Conservation (phyloP, 2,888 invertebrate genomes). For the Spilosoma lubricipeda region DNA sequence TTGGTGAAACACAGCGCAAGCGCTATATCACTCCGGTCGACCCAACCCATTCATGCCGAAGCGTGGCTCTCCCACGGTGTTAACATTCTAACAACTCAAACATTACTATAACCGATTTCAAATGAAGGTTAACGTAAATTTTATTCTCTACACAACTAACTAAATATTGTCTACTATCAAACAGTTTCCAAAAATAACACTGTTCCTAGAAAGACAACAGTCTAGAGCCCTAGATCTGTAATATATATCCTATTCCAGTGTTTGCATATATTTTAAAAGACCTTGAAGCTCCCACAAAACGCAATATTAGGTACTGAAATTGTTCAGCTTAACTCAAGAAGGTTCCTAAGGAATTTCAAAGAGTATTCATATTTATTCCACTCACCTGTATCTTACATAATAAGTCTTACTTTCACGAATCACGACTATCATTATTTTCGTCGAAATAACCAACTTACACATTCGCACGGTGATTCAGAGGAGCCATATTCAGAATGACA, state of each 20-base stretch:
- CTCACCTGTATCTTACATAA: not conserved
- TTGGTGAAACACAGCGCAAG: too few relatives aligned
- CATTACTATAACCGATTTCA: not conserved
- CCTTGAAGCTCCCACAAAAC: not conserved
- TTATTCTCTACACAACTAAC: not conserved
- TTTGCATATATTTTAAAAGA: not conserved
- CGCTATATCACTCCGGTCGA: too few relatives aligned
- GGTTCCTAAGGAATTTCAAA: not conserved
- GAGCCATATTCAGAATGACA: conserved; percentile 35
- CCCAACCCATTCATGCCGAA: too few relatives aligned
- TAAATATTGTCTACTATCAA: not conserved
- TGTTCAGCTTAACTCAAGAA: not conserved
- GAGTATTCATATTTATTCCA: not conserved
- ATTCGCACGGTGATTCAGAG: conserved; percentile 26
- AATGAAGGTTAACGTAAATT: not conserved
- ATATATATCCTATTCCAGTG: not conserved
- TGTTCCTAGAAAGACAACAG: not conserved
- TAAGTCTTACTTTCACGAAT: not conserved
- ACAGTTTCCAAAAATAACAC: not conserved
- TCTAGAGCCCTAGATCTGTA: not conserved
- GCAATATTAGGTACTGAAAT: not conserved
- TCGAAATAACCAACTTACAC: conserved; percentile 1
- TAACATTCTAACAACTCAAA: not conserved
- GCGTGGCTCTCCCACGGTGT: too few relatives aligned
- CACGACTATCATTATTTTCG: conserved; percentile 3